Evolutionary conservation across 1,140 invertebrate species (phyloP).

Genomic region (Drosophila varians): DNA sequence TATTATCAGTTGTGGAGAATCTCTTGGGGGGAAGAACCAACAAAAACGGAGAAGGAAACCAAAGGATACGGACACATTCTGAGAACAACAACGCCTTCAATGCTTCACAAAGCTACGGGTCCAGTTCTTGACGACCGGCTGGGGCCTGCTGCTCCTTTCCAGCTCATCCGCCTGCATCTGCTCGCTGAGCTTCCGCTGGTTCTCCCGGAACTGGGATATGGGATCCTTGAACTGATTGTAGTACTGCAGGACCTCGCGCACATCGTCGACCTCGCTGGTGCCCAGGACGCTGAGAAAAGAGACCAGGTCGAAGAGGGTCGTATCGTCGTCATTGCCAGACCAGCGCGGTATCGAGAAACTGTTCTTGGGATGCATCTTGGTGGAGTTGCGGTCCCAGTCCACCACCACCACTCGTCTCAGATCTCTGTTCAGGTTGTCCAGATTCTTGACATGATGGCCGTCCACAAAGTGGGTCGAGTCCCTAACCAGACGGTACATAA

Average conservation of each 20-base stretch:
- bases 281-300: conserved; percentile 95
- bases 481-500: conserved; percentile 96
- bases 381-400: conserved; percentile 96
- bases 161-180: conserved; percentile 86
- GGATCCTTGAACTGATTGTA: conserved; percentile 98
- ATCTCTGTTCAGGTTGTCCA: conserved; percentile 97
- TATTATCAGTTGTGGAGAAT: neutral
- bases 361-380: conserved; percentile 95
- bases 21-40: neutral
- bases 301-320: conserved; percentile 94
- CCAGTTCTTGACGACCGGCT: conserved; percentile 74
- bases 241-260: conserved; percentile 95
- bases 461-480: conserved; percentile 98
- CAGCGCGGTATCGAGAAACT: conserved; percentile 95
- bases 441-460: conserved; percentile 98
- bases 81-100: conserved; percentile 14
- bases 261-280: conserved; percentile 94
- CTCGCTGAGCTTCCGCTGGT: conserved; percentile 90
- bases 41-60: conserved; percentile 4
- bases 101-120: conserved; percentile 57
- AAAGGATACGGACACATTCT: neutral
- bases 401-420: conserved; percentile 97
- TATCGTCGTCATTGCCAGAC: conserved; percentile 96
- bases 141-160: conserved; percentile 63
- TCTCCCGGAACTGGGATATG: conserved; percentile 94